These are phyloP conservation scores for Ylistrum balloti DNA, from an alignment of 1,140 invertebrate genomes.

Conservation along the genomic window DNA sequence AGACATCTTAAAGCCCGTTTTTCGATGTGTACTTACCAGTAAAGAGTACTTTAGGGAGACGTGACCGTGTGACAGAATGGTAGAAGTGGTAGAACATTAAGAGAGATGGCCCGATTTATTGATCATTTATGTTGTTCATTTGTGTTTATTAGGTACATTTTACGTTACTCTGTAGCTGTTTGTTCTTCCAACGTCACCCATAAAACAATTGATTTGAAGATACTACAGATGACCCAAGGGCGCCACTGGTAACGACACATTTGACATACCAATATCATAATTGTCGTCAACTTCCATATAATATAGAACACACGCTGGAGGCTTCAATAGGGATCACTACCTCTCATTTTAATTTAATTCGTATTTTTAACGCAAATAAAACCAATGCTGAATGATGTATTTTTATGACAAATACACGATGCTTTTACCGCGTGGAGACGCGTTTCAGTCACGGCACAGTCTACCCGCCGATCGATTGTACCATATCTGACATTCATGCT, in stretches of 20 bases:
- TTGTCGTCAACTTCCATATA: background rate
- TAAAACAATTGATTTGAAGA: no score
- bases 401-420: slow-evolving; percentile 25
- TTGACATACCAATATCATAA: background rate
- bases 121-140: no score
- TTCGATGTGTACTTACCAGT: no score
- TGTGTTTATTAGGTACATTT: no score
- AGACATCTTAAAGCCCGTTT: no score
- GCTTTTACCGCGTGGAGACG: background rate
- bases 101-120: no score
- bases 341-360: background rate
- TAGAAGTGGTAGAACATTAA: no score
- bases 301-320: background rate
- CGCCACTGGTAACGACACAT: background rate
- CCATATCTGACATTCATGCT: background rate
- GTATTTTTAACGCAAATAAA: slow-evolving; percentile 33
- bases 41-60: no score
- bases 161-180: no score
- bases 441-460: slow-evolving; percentile 4
- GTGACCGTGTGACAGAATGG: no score
- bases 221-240: background rate
- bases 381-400: background rate
- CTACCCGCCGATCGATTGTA: slow-evolving; percentile 9
- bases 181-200: no score
- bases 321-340: background rate